Evolutionary conservation across 2,113 vertebrate genomes (phyloP), one percentile per base, ranked within the genome.

Genomic region (Corythornis cristatus): DNA sequence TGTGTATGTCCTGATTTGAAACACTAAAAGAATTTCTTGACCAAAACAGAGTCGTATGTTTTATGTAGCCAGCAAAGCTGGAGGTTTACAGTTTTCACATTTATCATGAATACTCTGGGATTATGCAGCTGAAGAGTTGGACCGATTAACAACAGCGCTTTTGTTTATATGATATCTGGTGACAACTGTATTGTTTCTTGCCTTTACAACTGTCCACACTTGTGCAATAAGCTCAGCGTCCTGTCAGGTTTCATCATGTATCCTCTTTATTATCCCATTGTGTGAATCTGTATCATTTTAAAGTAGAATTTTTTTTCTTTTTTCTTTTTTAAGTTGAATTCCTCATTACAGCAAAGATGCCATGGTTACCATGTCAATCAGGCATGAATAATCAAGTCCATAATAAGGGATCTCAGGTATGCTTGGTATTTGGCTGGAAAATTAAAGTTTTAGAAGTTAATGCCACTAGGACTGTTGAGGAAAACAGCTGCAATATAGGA

Each of bases 111-210:
- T 96, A 70, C 33, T 92, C 75, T 57, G 76, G 88, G 93, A 97
- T 97, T 96, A 92, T 50, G 74, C 73, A 93, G 88, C 16, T 31
- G 33, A 93, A 91, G 89, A 95, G 92, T 21, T 89, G 65, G 92
- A 78, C 82, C 8, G 83, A 91, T 93, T 94, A 94, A 97, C 92
- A 96, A 64, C 25, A 58, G 75, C 90, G 76, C 51, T 95, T 97
- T 96, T 97, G 93, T 95, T 96, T 96, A 72, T 83, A 42, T 4
- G 11, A 8, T 84, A 57, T 75, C 75, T 77, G 43, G 87, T 96
- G 95, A 97, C 96, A 97, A 95, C 92, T 95, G 90, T 92, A 96
- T 97, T 97, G 96, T 96, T 97, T 96, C 94, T 94, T 96, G 92
- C 85, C 89, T 94, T 97, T 96, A 96, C 94, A 97, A 95, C 97